A percentile compares a stretch with the other conserved stretches of the same genome.
These are phyloP conservation scores for Steromphala cineraria DNA, from an alignment of 2,888 invertebrate genomes.

Conservation along the genomic window DNA sequence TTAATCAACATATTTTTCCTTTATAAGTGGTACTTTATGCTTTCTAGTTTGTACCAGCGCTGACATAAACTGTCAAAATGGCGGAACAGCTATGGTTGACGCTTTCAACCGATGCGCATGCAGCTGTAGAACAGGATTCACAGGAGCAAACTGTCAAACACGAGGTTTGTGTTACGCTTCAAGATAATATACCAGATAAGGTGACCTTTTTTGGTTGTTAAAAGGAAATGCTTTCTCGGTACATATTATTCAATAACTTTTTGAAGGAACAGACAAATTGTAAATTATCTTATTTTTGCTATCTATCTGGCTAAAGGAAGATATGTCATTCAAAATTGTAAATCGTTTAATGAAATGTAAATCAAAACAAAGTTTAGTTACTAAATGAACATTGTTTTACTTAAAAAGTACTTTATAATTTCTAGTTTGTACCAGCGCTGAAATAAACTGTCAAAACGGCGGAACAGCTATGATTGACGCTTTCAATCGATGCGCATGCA, in stretches of 20 bases:
- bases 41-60: neutral
- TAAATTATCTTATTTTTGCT: no score
- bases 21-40: neutral
- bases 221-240: no score
- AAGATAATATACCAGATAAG: no score
- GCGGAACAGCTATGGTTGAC: neutral
- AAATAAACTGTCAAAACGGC: slow-evolving; percentile 4
- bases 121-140: neutral
- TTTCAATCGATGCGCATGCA: neutral
- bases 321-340: no score
- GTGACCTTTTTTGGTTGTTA: no score
- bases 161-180: neutral
- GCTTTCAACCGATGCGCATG: neutral
- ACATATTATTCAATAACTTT: no score
- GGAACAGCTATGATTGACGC: neutral
- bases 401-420: neutral
- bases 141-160: neutral
- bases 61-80: slow-evolving; percentile 12
- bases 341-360: no score
- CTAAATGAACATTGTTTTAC: no score
- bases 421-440: neutral
- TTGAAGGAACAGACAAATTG: no score
- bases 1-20: no score
- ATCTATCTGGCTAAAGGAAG: no score
- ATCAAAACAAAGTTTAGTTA: no score